Percentiles rank a stretch among this genome's conserved stretches.
Conservation (phyloP, 1,140 invertebrate genomes). For the Panagrolaimus sp. region DNA sequence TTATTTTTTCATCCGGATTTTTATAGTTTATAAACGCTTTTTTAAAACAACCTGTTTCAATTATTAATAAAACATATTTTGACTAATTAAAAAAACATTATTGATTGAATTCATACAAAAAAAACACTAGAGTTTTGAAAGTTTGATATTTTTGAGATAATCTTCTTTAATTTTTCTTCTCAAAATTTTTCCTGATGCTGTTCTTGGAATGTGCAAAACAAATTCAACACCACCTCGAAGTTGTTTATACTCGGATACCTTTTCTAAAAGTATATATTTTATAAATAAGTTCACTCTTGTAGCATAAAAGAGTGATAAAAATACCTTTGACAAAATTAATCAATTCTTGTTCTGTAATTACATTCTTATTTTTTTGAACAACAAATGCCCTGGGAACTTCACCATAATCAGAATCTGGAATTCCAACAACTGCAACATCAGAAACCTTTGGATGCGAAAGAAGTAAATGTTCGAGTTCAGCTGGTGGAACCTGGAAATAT, state of each 20-base stretch:
- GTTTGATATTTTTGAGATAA: too few species aligned
- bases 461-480: slow-evolving; percentile 75
- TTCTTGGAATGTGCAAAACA: slow-evolving; percentile 69
- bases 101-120: too few species aligned
- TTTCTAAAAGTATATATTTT: background rate
- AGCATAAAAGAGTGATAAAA: background rate
- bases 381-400: slow-evolving; percentile 73
- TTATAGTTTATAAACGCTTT: too few species aligned
- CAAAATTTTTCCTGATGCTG: slow-evolving; percentile 70
- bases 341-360: too few species aligned
- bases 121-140: too few species aligned
- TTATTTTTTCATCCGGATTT: too few species aligned
- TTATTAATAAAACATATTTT: too few species aligned
- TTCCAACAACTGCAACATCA: slow-evolving; percentile 74
- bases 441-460: slow-evolving; percentile 68
- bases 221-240: slow-evolving; percentile 66
- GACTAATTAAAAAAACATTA: too few species aligned
- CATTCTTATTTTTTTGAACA: slow-evolving; percentile 62
- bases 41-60: too few species aligned
- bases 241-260: slow-evolving; percentile 52
- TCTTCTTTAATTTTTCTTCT: slow-evolving; percentile 55
- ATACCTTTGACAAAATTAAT: slow-evolving; percentile 79
- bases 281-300: background rate
- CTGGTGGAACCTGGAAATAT: slow-evolving; percentile 80
- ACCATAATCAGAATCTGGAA: slow-evolving; percentile 68